A percentile compares a stretch with the other conserved stretches of the same genome.
Evolutionary conservation across 2,888 invertebrate genomes (phyloP).

Genomic region (Iphiclides podalirius): DNA sequence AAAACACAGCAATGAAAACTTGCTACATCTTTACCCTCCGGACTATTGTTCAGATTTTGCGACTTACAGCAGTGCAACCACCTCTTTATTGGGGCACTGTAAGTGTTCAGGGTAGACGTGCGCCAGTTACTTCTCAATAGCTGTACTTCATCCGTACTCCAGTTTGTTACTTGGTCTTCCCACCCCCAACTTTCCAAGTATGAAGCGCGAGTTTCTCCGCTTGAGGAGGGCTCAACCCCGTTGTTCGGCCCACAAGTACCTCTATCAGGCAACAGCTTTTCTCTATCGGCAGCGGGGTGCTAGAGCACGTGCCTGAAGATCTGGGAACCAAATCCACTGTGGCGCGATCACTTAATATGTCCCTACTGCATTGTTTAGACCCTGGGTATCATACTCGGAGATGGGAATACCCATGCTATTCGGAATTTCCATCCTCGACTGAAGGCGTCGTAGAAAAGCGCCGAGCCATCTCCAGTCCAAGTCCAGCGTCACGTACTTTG

Average conservation of each 20-base stretch:
- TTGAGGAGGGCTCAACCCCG: slow-evolving; percentile 21
- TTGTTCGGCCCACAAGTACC: slow-evolving; percentile 23
- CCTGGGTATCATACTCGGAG: too few species aligned
- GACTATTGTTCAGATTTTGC: slow-evolving; percentile 8
- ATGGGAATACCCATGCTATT: slow-evolving; percentile 36
- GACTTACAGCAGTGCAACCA: slow-evolving; percentile 22
- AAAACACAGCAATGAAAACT: too few species aligned
- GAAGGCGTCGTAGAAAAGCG: slow-evolving; percentile 31
- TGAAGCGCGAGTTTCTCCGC: background rate
- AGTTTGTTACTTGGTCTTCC: slow-evolving; percentile 22
- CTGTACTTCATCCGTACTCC: slow-evolving; percentile 23
- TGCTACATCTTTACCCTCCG: background rate
- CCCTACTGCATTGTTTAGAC: slow-evolving; percentile 24
- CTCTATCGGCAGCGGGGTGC: slow-evolving; percentile 14
- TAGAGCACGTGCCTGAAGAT: slow-evolving; percentile 28
- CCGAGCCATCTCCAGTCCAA: slow-evolving; percentile 7
- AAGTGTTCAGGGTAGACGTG: slow-evolving; percentile 28
- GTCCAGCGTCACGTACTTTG: slow-evolving; percentile 17
- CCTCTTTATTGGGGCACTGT: slow-evolving; percentile 21
- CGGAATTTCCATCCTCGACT: slow-evolving; percentile 30
- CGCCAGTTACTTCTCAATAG: slow-evolving; percentile 29
- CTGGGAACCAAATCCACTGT: slow-evolving; percentile 29
- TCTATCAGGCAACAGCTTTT: slow-evolving; percentile 19
- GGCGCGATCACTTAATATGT: slow-evolving; percentile 20
- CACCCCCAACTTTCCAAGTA: slow-evolving; percentile 33